A percentile compares a stretch with the other conserved stretches of the same genome.
Evolutionary conservation across 2,888 invertebrate genomes (phyloP).

Genomic region (Eupithecia abbreviata): DNA sequence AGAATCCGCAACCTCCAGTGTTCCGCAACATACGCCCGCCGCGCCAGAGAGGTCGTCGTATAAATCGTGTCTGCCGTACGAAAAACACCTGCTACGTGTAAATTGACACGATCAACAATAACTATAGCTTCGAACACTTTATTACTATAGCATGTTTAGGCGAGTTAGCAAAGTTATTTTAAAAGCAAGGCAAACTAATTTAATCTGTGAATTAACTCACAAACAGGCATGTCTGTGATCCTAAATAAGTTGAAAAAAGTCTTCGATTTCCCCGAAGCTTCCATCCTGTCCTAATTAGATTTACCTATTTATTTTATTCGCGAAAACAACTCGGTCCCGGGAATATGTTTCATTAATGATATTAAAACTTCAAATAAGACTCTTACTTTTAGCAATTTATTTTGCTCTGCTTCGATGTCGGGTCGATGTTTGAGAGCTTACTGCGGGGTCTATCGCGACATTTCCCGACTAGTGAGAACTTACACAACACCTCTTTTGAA

Average conservation of each 20-base stretch:
- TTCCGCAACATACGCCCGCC: neutral
- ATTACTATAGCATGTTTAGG: neutral
- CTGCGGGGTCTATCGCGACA: neutral
- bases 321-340: conserved; percentile 20
- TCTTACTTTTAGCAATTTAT: conserved; percentile 33
- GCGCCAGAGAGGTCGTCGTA: neutral
- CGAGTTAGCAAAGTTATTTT: neutral
- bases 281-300: conserved; percentile 17
- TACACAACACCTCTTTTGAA: neutral
- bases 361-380: conserved; percentile 35
- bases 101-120: conserved; percentile 7
- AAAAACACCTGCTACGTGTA: conserved; percentile 3
- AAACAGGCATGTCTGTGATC: neutral
- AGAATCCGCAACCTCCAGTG: neutral
- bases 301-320: conserved; percentile 24
- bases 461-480: neutral
- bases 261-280: conserved; percentile 10
- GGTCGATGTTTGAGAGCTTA: neutral
- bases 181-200: neutral
- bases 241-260: neutral
- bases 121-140: neutral
- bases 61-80: neutral
- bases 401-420: conserved; percentile 23
- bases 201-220: neutral
- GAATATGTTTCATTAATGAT: conserved; percentile 29